Evolutionary conservation across 2,797 vertebrate species (phyloP).

Genomic region (Petrocephalus schoutedeni): DNA sequence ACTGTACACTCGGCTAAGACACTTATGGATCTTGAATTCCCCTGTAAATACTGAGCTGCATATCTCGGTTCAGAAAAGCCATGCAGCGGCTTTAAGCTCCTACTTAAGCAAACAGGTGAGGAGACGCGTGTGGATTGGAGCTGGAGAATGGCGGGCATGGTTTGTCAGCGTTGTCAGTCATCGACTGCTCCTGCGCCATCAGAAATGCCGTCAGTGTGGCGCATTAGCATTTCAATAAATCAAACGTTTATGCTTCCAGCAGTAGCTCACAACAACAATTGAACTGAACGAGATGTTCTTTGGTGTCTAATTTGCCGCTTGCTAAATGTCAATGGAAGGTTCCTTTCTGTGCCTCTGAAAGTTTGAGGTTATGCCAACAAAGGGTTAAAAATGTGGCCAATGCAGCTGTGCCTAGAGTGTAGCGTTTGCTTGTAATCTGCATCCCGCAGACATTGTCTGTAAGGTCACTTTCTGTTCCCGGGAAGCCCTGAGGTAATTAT

Average conservation of each 20-base stretch:
- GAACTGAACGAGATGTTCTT: neutral
- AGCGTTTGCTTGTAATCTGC: neutral
- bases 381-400: neutral
- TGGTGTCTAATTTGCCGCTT: neutral
- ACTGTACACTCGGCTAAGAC: neutral
- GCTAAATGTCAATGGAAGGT: neutral
- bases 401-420: neutral
- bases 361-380: neutral
- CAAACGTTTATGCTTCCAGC: constrained; percentile 9
- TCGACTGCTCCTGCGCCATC: neutral
- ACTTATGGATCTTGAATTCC: neutral
- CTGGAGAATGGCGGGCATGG: neutral
- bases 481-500: neutral
- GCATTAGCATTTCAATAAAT: constrained; percentile 9
- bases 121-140: neutral
- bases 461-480: neutral
- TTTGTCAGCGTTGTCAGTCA: neutral
- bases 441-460: neutral
- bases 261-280: neutral
- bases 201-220: neutral
- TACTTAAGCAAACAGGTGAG: neutral
- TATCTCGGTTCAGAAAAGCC: neutral
- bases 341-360: neutral
- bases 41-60: neutral
- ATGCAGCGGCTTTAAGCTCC: neutral